A percentile compares a stretch with the other conserved stretches of the same genome.
Evolutionary conservation across 2,888 invertebrate species (phyloP).

Genomic region (Steinernema carpocapsae): DNA sequence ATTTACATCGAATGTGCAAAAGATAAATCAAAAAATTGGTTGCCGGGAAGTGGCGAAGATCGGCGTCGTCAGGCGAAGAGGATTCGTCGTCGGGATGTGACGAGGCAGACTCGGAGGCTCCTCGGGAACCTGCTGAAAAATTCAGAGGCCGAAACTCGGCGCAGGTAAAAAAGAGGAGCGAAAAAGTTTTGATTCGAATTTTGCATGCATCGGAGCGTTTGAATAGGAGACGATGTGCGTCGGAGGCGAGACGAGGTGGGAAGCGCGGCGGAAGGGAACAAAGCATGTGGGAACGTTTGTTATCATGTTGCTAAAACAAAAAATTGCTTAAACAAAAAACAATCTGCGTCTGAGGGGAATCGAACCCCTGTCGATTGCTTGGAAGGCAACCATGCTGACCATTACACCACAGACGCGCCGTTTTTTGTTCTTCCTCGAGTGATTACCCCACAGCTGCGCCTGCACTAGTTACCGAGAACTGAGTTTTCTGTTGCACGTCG

Average conservation of each 20-base stretch:
- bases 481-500: no score
- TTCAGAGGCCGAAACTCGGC: background rate
- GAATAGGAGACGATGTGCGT: background rate
- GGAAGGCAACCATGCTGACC: slow-evolving; percentile 6
- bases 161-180: background rate
- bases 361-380: background rate
- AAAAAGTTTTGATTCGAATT: slow-evolving; percentile 6
- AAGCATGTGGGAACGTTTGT: no score
- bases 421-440: background rate
- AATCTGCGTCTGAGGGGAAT: slow-evolving; percentile 4
- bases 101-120: background rate
- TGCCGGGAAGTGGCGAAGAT: slow-evolving; percentile 1
- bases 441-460: no score
- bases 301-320: no score
- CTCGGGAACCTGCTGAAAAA: background rate
- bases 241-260: background rate
- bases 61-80: background rate
- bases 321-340: background rate
- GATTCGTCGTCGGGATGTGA: background rate
- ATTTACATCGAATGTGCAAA: background rate
- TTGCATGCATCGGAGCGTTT: background rate
- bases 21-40: background rate
- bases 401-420: background rate
- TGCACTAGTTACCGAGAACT: no score
- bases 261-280: no score